A percentile compares a stretch with the other conserved stretches of the same genome.
phyloP scores from a whole-genome alignment of 2,888 invertebrate species.

The Tromatobia lineatoria region DNA sequence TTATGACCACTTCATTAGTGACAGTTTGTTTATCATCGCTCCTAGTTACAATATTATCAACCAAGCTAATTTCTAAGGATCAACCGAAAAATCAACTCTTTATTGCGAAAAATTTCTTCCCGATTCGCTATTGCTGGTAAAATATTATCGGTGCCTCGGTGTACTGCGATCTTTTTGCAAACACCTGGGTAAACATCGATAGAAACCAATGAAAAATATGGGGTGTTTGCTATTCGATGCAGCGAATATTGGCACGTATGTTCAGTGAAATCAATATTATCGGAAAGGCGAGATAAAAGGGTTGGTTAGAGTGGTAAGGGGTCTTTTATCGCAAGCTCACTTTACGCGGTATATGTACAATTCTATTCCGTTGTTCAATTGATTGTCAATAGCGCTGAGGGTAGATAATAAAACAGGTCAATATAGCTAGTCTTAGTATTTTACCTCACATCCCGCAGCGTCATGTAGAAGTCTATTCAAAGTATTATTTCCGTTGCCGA shows the following conservation, averaged over 20 bases:
- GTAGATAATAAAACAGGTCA: background rate
- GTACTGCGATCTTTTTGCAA: background rate
- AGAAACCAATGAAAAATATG: slow-evolving; percentile 5
- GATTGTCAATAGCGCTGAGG: slow-evolving; percentile 24
- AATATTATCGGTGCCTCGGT: background rate
- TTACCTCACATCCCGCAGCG: background rate
- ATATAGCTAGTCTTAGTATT: background rate
- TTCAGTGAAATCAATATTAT: slow-evolving; percentile 38
- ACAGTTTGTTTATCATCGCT: slow-evolving; percentile 53
- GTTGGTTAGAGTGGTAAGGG: slow-evolving; percentile 8
- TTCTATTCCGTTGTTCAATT: slow-evolving; percentile 31
- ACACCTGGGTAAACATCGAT: background rate
- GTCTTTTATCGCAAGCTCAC: slow-evolving; percentile 24
- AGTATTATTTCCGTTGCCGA: background rate
- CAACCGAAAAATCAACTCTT: slow-evolving; percentile 32
- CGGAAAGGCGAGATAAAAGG: slow-evolving; percentile 30
- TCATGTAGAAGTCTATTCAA: background rate
- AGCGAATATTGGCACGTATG: slow-evolving; percentile 19
- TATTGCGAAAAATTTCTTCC: background rate
- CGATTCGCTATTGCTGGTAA: background rate
- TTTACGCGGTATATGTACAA: slow-evolving; percentile 1
- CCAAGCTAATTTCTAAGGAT: slow-evolving; percentile 25
- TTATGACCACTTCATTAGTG: slow-evolving; percentile 1
- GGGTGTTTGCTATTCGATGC: background rate
- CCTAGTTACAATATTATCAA: slow-evolving; percentile 28